Evolutionary conservation across 1,140 invertebrate species (phyloP).

Genomic region (Elysia chlorotica): DNA sequence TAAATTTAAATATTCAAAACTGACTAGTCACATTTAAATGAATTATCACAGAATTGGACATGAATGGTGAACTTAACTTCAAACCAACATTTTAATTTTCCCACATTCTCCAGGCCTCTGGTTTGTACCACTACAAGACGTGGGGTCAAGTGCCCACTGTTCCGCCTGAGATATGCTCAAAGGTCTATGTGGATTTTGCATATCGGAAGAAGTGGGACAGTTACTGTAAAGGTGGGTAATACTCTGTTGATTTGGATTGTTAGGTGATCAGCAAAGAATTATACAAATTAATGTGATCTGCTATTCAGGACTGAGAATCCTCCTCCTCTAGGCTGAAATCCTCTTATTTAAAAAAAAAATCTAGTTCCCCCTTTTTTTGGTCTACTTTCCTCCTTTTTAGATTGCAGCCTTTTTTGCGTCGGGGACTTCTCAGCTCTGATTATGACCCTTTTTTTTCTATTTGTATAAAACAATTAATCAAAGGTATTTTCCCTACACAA

Average conservation of each 20-base stretch:
- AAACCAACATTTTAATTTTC: neutral
- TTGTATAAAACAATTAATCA: neutral
- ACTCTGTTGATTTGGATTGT: no score
- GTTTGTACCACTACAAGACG: slow-evolving; percentile 58
- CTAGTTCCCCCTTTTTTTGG: neutral
- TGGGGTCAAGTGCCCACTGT: slow-evolving; percentile 52
- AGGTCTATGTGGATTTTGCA: slow-evolving; percentile 58
- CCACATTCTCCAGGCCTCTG: slow-evolving; percentile 44
- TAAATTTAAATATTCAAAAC: neutral
- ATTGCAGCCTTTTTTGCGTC: no score
- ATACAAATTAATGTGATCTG: no score
- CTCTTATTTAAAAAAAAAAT: neutral
- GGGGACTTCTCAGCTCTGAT: no score
- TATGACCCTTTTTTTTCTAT: neutral
- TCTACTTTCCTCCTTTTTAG: no score
- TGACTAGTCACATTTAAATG: no score
- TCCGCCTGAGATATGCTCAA: slow-evolving; percentile 45
- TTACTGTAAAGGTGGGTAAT: slow-evolving; percentile 44
- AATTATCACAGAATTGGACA: no score
- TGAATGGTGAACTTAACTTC: neutral
- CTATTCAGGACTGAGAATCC: neutral
- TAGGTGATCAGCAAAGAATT: neutral
- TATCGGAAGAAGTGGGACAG: slow-evolving; percentile 56
- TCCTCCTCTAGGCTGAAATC: neutral
- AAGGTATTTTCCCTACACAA: neutral